phyloP scores from a whole-genome alignment of 2,113 vertebrate genomes.

The Pontoporia blainvillei region DNA sequence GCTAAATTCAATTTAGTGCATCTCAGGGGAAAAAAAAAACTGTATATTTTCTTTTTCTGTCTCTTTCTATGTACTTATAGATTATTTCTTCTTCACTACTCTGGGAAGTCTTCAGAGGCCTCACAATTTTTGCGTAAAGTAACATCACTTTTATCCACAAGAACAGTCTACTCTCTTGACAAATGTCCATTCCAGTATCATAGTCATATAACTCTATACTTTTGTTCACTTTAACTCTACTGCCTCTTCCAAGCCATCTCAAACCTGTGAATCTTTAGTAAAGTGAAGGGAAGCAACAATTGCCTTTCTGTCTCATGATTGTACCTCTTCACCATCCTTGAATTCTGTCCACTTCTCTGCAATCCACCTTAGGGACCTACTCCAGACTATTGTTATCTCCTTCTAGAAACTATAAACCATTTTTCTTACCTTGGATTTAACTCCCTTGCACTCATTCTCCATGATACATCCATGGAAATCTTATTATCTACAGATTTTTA shows the following conservation, averaged over 20 bases:
- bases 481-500: background rate
- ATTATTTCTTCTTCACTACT: background rate
- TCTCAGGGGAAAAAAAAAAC: background rate
- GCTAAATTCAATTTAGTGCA: background rate
- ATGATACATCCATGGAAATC: background rate
- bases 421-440: background rate
- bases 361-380: fast-evolving
- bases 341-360: background rate
- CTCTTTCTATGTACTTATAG: background rate
- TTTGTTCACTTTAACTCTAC: background rate
- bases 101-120: background rate
- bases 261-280: background rate
- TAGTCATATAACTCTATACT: background rate
- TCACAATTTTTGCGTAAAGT: background rate
- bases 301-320: background rate
- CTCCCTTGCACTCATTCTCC: background rate
- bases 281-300: background rate
- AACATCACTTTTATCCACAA: background rate
- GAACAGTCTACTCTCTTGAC: background rate
- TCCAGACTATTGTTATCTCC: background rate
- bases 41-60: background rate
- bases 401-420: background rate
- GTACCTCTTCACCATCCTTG: background rate
- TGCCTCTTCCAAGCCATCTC: background rate
- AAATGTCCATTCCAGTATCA: background rate